Percentiles rank a stretch among this genome's conserved stretches.
Evolutionary conservation across 2,113 vertebrate genomes (phyloP).

Genomic region (Tympanuchus pallidicinctus): DNA sequence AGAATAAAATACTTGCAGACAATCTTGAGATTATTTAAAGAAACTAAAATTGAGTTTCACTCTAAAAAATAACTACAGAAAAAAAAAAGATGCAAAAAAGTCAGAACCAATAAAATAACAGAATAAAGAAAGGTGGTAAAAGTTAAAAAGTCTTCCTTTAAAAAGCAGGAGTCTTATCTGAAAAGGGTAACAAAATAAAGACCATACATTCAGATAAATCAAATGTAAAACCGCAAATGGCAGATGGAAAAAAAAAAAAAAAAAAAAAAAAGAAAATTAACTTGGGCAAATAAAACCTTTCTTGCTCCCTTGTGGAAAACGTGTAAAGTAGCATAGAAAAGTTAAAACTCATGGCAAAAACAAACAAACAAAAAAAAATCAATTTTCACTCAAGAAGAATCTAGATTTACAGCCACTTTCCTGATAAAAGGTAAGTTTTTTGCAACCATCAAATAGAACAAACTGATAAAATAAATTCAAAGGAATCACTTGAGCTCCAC

Average conservation of each 20-base stretch:
- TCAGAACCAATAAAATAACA: background rate
- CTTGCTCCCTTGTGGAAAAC: background rate
- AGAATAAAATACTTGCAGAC: background rate
- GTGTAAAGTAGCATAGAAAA: background rate
- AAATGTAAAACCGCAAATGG: background rate
- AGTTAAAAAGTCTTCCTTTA: background rate
- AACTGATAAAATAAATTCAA: background rate
- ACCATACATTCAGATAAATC: background rate
- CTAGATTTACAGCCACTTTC: background rate
- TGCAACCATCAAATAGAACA: background rate
- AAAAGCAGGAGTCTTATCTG: background rate
- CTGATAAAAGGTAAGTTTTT: background rate
- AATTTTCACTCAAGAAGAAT: background rate
- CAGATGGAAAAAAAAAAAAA: background rate
- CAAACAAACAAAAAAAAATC: background rate
- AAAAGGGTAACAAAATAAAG: background rate
- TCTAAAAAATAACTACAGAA: background rate
- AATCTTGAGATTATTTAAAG: background rate
- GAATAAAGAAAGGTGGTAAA: background rate
- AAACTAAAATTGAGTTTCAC: background rate
- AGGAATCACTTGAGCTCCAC: background rate
- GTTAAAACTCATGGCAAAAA: background rate
- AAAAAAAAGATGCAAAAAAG: background rate
- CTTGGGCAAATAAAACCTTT: background rate
- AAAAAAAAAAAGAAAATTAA: background rate